Evolutionary conservation across 2,797 vertebrate genomes (phyloP).

Genomic region (Tokudaia muenninki): DNA sequence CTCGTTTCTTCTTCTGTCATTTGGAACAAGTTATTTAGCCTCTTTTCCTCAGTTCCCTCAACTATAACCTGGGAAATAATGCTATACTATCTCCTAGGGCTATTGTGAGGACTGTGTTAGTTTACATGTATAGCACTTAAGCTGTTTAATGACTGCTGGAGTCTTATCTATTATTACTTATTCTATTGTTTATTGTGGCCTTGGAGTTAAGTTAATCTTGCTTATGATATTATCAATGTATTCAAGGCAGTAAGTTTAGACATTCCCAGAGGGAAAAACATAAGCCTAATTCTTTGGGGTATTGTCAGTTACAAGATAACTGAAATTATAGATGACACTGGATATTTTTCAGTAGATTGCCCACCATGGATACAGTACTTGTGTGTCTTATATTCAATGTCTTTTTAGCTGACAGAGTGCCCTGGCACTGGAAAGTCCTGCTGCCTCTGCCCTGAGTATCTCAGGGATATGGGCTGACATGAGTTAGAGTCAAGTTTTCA

Average conservation of each 20-base stretch:
- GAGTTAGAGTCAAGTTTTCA: neutral
- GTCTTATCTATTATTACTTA: neutral
- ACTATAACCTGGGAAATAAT: neutral
- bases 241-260: conserved; percentile 31
- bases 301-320: neutral
- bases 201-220: conserved; percentile 31
- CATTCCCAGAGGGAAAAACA: conserved; percentile 46
- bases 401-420: neutral
- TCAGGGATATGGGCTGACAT: neutral
- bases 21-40: neutral
- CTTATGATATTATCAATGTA: conserved; percentile 42
- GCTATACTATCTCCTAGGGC: neutral
- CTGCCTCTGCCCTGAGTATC: neutral
- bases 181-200: conserved; percentile 25
- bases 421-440: neutral
- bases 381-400: neutral
- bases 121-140: neutral
- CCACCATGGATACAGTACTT: neutral
- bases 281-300: conserved; percentile 29
- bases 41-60: conserved; percentile 21
- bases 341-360: conserved; percentile 12
- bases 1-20: neutral
- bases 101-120: neutral
- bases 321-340: conserved; percentile 18
- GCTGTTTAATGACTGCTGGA: neutral